Percentiles rank a stretch among this genome's conserved stretches.
These are phyloP conservation scores for Agrypnus murinus DNA, from an alignment of 2,888 invertebrate genomes.

Conservation along the genomic window DNA sequence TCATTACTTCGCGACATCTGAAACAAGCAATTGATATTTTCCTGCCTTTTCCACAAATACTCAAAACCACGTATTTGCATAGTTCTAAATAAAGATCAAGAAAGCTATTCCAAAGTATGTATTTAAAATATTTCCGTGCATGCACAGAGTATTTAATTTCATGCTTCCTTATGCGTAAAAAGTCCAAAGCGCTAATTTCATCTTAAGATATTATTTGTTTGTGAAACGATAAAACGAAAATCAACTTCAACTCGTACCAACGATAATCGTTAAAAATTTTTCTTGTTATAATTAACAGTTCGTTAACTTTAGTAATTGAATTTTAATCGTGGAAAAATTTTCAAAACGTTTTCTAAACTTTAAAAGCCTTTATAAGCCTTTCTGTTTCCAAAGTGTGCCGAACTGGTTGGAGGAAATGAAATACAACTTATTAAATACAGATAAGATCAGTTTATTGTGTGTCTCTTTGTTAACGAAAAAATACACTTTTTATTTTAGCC, in stretches of 20 bases:
- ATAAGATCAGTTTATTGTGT: constrained; percentile 15
- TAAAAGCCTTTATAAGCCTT: constrained; percentile 6
- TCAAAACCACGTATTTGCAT: no score
- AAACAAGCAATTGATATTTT: no score
- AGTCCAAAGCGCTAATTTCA: no score
- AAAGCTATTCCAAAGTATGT: no score
- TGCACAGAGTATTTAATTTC: no score
- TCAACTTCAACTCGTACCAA: background rate
- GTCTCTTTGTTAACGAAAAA: background rate
- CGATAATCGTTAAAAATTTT: constrained; percentile 9
- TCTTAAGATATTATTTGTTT: no score
- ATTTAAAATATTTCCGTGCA: no score
- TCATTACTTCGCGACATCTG: no score
- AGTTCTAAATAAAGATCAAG: no score
- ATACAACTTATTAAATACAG: constrained; percentile 5
- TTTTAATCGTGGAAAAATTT: constrained; percentile 20
- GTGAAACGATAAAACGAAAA: no score
- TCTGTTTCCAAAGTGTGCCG: constrained; percentile 9
- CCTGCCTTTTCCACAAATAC: no score
- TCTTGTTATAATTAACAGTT: constrained; percentile 23
- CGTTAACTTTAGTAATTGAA: constrained; percentile 24
- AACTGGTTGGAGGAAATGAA: constrained; percentile 6
- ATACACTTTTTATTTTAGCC: constrained; percentile 6
- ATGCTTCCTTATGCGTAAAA: no score
- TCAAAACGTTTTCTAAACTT: background rate